These are phyloP conservation scores for Xestoiulus laeticollis DNA, from an alignment of 2,888 invertebrate species.

Conservation along the genomic window DNA sequence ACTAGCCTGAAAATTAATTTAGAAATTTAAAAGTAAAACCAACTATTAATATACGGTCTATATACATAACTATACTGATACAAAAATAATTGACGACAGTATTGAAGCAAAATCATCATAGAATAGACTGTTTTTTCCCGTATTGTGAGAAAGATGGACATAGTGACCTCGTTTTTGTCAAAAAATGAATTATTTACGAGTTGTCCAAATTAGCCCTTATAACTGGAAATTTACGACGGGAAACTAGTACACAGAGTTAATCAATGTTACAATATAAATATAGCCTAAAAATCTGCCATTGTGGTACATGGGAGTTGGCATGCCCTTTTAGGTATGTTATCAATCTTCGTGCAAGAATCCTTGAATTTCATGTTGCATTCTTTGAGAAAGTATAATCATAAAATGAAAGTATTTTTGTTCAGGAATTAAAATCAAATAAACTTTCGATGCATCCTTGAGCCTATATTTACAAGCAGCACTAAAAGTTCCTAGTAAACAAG, in stretches of 20 bases:
- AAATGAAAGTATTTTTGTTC: background rate
- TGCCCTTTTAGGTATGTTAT: background rate
- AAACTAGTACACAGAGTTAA: background rate
- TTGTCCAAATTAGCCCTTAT: background rate
- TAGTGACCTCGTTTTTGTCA: too few species aligned
- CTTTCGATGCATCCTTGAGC: background rate
- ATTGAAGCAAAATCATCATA: too few species aligned
- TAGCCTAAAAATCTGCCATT: background rate
- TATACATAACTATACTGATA: too few species aligned
- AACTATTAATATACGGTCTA: too few species aligned
- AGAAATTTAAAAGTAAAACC: too few species aligned
- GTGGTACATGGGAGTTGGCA: background rate
- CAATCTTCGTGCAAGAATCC: background rate
- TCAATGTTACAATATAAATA: background rate
- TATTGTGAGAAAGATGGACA: too few species aligned
- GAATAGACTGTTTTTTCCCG: too few species aligned
- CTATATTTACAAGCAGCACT: background rate
- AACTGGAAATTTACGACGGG: background rate
- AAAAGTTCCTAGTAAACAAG: background rate
- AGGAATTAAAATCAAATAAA: conserved; percentile 24
- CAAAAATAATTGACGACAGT: too few species aligned
- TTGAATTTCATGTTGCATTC: background rate
- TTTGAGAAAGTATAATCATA: background rate
- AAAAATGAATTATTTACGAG: too few species aligned
- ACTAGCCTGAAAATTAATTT: too few species aligned